Conservation (phyloP, 1,140 invertebrate species). For the Whitmania pigra region DNA sequence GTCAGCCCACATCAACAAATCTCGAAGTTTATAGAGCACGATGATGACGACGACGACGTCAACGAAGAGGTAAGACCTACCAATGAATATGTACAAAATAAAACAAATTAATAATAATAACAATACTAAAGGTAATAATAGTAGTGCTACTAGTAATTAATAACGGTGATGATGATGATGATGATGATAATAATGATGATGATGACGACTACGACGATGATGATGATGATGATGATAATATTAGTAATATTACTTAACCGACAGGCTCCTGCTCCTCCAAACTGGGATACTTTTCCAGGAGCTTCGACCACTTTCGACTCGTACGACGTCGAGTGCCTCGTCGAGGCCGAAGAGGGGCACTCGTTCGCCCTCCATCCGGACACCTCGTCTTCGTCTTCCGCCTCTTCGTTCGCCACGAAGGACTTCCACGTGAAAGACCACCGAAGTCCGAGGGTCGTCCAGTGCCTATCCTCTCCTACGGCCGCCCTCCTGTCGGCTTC, state of each 20-base stretch:
- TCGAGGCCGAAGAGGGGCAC: not conserved
- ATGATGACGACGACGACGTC: not conserved
- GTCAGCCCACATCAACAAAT: not conserved
- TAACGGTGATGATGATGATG: too few relatives aligned
- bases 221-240: too few relatives aligned
- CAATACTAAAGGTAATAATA: too few relatives aligned
- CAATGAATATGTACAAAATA: too few relatives aligned
- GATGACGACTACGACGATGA: too few relatives aligned
- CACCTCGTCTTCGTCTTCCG: not conserved
- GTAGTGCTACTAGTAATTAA: too few relatives aligned
- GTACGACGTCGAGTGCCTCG: not conserved
- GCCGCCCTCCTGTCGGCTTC: too few relatives aligned
- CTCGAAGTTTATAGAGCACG: not conserved
- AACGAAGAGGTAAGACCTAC: not conserved
- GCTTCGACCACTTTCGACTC: not conserved
- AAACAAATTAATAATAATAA: too few relatives aligned
- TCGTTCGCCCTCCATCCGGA: not conserved
- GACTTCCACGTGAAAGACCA: not conserved
- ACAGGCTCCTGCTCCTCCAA: not conserved
- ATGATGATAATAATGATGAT: too few relatives aligned
- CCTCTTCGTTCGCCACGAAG: not conserved
- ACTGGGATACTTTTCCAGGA: constrained; percentile 2
- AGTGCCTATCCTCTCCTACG: too few relatives aligned
- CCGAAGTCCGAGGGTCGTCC: not conserved
- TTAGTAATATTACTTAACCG: too few relatives aligned